phyloP scores from a whole-genome alignment of 2,888 invertebrate species.

The Xanthia togata region DNA sequence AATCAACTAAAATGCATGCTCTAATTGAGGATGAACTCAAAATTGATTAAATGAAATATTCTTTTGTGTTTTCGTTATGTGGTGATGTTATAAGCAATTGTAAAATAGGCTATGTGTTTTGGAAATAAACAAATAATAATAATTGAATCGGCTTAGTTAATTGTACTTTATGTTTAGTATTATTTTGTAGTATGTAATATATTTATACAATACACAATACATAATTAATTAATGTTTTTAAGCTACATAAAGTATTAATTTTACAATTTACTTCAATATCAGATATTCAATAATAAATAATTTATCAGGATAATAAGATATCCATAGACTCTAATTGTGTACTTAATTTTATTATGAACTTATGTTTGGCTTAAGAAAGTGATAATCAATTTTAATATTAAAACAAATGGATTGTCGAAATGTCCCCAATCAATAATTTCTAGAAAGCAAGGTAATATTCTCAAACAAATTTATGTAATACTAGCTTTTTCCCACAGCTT shows the following conservation, averaged over 20 bases:
- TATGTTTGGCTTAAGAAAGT: neutral
- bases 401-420: neutral
- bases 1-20: constrained; percentile 23
- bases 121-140: neutral
- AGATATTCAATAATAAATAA: neutral
- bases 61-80: neutral
- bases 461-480: neutral
- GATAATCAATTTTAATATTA: neutral
- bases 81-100: neutral
- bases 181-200: neutral
- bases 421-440: neutral
- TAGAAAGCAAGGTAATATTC: neutral
- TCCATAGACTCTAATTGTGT: neutral
- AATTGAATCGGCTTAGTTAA: neutral
- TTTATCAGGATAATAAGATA: neutral
- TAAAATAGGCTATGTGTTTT: neutral
- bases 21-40: constrained; percentile 6
- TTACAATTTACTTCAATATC: neutral
- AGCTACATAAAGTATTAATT: neutral
- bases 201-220: neutral
- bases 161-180: neutral
- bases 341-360: too few relatives aligned
- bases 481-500: too few relatives aligned
- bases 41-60: neutral
- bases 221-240: neutral